A percentile compares a stretch with the other conserved stretches of the same genome.
phyloP scores from a whole-genome alignment of 2,113 vertebrate genomes.

The Coracopsis vasa region DNA sequence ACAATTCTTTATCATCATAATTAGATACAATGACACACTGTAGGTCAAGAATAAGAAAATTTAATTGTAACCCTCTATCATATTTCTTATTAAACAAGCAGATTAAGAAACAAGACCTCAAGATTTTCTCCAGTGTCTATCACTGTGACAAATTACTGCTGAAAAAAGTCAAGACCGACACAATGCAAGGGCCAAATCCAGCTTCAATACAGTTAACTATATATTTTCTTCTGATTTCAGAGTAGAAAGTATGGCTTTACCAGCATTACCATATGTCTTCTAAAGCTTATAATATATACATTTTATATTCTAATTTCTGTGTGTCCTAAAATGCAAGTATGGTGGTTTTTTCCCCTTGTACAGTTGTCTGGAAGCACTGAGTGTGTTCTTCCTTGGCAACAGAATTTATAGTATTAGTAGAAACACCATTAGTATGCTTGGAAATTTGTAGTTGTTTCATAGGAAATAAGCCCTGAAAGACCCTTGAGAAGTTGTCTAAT shows the following conservation, averaged over 20 bases:
- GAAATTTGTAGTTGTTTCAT: not conserved
- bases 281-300: not conserved
- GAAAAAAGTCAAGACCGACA: not conserved
- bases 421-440: not conserved
- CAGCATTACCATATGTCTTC: not conserved
- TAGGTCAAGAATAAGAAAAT: conserved; percentile 5
- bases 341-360: rapidly evolving
- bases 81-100: not conserved
- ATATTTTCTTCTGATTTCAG: not conserved
- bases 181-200: not conserved
- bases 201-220: not conserved
- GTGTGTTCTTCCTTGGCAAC: not conserved
- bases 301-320: not conserved
- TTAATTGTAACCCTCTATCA: not conserved
- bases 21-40: not conserved
- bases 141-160: not conserved
- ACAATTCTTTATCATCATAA: not conserved
- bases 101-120: not conserved
- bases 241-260: not conserved
- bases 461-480: not conserved
- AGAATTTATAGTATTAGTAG: not conserved
- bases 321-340: not conserved
- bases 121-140: not conserved
- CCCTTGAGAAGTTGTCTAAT: not conserved
- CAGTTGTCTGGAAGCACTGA: not conserved